These are phyloP conservation scores for Lytechinus variegatus DNA, from an alignment of 35 echinoderm and acorn worm genomes.

Conservation along the genomic window DNA sequence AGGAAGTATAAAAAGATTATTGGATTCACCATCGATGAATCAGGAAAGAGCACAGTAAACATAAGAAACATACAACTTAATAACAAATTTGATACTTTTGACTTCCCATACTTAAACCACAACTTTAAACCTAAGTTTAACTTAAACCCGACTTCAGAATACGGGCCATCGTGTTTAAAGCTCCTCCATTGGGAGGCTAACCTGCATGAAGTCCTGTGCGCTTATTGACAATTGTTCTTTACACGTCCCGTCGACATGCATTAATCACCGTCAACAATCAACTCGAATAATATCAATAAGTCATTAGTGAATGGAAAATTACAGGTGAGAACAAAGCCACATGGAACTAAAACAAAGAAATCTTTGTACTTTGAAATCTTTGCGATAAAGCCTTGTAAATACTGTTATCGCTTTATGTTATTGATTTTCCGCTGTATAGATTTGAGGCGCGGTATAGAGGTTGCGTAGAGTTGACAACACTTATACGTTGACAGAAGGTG, in stretches of 20 bases:
- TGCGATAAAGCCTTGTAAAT: not conserved
- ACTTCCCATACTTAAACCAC: too few species aligned
- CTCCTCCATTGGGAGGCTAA: too few species aligned
- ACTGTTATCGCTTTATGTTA: not conserved
- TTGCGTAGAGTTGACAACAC: not conserved
- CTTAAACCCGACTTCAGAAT: too few species aligned
- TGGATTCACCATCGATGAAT: too few species aligned
- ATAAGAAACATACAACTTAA: too few species aligned
- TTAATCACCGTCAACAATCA: not conserved
- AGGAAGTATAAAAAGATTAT: too few species aligned
- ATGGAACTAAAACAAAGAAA: not conserved
- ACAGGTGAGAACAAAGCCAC: not conserved
- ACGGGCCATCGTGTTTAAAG: too few species aligned
- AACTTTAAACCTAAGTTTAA: too few species aligned
- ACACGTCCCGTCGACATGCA: not conserved
- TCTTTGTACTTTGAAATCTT: not conserved
- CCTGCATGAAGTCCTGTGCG: too few species aligned
- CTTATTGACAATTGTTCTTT: not conserved
- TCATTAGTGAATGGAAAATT: not conserved
- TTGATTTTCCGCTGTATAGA: not conserved
- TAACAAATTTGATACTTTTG: too few species aligned
- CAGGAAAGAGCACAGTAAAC: too few species aligned
- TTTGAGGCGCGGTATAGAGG: not conserved
- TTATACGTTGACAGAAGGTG: not conserved
- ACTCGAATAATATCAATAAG: not conserved